Percentiles rank a stretch among this genome's conserved stretches.
phyloP scores from a whole-genome alignment of 2,888 invertebrate genomes.

The Stenichneumon culpator region DNA sequence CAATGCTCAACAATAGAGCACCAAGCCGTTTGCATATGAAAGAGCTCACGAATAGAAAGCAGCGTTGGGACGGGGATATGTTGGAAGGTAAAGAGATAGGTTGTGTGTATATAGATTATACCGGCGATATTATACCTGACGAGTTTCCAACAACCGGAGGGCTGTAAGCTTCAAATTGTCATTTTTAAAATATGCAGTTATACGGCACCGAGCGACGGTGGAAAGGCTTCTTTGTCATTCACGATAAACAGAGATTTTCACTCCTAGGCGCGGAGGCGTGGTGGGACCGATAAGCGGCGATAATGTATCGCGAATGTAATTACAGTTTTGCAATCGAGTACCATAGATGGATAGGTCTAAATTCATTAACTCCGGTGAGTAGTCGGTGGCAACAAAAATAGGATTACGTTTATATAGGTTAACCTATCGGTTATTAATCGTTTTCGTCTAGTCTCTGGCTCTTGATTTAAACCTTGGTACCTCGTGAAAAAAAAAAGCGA shows the following conservation, averaged over 20 bases:
- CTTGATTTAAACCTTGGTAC: background rate
- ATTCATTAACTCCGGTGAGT: background rate
- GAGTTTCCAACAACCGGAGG: conserved; percentile 61
- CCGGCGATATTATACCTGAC: conserved; percentile 79
- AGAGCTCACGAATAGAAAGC: conserved; percentile 75
- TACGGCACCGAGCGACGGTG: background rate
- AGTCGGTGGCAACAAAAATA: background rate
- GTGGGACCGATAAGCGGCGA: background rate
- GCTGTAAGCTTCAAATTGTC: conserved; percentile 50
- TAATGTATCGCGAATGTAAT: background rate
- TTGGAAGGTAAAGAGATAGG: conserved; percentile 62
- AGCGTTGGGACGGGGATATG: conserved; percentile 21
- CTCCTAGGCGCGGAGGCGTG: background rate
- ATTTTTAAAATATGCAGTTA: conserved; percentile 50
- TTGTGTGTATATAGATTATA: conserved; percentile 62
- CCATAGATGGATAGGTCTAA: background rate
- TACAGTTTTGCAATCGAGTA: background rate
- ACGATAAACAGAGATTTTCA: conserved; percentile 52
- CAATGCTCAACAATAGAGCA: conserved; percentile 82
- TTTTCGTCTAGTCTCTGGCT: background rate
- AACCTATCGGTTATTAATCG: background rate
- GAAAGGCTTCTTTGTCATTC: conserved; percentile 51
- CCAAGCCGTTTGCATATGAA: conserved; percentile 83
- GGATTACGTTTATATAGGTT: background rate
- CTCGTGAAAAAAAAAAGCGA: too few relatives aligned